Evolutionary conservation across 2,888 invertebrate genomes (phyloP), one percentile per base, ranked within the genome.

Genomic region (Chrysodeixis includens): DNA sequence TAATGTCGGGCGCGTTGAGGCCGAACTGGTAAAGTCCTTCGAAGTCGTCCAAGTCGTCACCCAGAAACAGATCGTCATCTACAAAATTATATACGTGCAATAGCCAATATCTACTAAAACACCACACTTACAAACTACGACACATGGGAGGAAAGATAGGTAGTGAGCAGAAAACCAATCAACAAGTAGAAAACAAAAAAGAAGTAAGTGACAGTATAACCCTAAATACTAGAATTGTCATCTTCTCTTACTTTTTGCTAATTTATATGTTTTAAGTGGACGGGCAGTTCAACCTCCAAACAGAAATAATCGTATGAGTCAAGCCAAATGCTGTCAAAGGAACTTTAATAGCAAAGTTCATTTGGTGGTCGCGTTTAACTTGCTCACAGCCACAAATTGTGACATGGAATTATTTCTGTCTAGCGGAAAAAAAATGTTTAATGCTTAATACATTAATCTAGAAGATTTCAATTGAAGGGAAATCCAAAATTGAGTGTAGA

Each of bases 31-130:
- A 86, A 49, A 90, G 58, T 8, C 77, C 86, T 14, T 90, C 90
- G 58, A 85, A 85, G 20, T 92, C 88, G 9, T 90, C 88, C 30
- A 89, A 69, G 5, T 91, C 92, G 5, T 92, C 90, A 10, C 90
- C 91, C 68, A 91, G 66, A 58, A 86, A 90, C 46, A 88, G 55
- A 32, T 92, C 92, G 35, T 93, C 92, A 61, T 91, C 93, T 90
- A 52, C 20, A 63, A 63, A 18, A 56, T 55, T 46, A 58, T 16
- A 53, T 40, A 32, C 7, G 35, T 32, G 22, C 18, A 30, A 54
- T 51, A 35, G 56, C 16, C 3, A 60, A 18, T 51, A 22, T 46
- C 30, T 10, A 32, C 12, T 52, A 32, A 16, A 26, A 40, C n/a
- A 40, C 40, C 40, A 40, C 40, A 40, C 40, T 40, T 40, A 40